Evolutionary conservation across 2,797 vertebrate genomes (phyloP).

Genomic region (Taeniopygia guttata): DNA sequence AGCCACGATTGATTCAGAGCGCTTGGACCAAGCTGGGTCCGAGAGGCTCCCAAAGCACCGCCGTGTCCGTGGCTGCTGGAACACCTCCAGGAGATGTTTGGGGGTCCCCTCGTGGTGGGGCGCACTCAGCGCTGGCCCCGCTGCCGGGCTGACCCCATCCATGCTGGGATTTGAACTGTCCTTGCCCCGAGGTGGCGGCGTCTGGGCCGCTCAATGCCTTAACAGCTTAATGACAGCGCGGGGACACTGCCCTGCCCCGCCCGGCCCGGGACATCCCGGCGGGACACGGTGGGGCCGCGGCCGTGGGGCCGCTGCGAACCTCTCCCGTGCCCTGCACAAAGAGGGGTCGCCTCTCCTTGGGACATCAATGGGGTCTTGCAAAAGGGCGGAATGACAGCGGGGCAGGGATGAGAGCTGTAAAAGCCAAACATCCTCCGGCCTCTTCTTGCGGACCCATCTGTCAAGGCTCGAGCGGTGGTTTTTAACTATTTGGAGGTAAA

Average conservation of each 20-base stretch:
- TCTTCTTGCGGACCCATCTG: constrained; percentile 6
- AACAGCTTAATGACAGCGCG: constrained; percentile 67
- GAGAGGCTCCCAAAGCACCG: rapidly evolving
- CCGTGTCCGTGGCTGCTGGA: rapidly evolving
- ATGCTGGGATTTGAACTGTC: constrained; percentile 76
- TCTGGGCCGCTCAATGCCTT: constrained; percentile 66
- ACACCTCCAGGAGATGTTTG: rapidly evolving
- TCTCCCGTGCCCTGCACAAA: not conserved
- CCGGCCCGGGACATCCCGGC: not conserved
- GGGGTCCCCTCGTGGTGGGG: not conserved
- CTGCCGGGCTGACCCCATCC: constrained; percentile 19
- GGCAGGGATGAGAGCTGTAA: constrained; percentile 19
- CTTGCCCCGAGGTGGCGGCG: constrained; percentile 58
- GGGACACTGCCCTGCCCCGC: not conserved
- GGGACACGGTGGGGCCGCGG: not conserved
- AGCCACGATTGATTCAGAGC: rapidly evolving
- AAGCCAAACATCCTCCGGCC: constrained; percentile 17
- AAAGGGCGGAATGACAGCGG: not conserved
- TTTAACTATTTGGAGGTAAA: constrained; percentile 39
- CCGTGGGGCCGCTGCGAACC: not conserved
- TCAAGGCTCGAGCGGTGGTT: not conserved
- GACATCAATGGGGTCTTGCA: not conserved
- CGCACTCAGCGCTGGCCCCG: not conserved
- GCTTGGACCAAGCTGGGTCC: not conserved
- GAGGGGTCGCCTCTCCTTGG: not conserved